These are phyloP conservation scores for Drosophila elegans DNA, from an alignment of 1,140 invertebrate species.

Conservation along the genomic window DNA sequence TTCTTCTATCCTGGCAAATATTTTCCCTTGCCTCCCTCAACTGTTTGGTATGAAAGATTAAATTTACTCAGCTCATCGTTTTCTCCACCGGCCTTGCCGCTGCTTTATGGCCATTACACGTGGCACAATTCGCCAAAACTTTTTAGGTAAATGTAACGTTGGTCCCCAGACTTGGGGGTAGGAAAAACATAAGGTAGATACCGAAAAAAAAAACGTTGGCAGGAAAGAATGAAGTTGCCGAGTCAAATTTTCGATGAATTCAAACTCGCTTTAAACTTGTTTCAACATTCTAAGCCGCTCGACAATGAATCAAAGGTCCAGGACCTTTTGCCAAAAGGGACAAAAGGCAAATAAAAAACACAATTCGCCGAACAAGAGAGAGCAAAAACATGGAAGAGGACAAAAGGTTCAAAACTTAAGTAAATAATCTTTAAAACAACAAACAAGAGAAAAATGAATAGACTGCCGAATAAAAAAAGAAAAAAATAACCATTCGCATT, in stretches of 20 bases:
- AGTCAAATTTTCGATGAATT: slow-evolving; percentile 25
- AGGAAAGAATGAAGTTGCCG: slow-evolving; percentile 1
- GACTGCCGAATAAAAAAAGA: background rate
- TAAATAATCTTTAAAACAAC: slow-evolving; percentile 36
- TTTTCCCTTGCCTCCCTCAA: slow-evolving; percentile 11
- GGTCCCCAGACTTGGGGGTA: background rate
- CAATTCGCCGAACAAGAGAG: slow-evolving; percentile 22
- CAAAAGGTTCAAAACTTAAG: slow-evolving; percentile 16
- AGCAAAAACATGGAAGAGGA: slow-evolving; percentile 1
- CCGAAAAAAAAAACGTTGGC: background rate
- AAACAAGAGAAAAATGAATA: slow-evolving; percentile 14
- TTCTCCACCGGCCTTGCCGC: slow-evolving; percentile 4
- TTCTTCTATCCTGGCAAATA: slow-evolving; percentile 30
- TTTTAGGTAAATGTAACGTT: slow-evolving; percentile 26
- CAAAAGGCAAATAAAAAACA: slow-evolving; percentile 12
- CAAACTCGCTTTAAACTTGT: slow-evolving; percentile 38
- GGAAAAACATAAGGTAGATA: slow-evolving; percentile 6
- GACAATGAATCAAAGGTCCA: slow-evolving; percentile 33
- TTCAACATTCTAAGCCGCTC: slow-evolving; percentile 48
- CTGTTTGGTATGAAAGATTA: slow-evolving; percentile 29
- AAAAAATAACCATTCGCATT: slow-evolving; percentile 33
- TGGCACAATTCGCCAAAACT: slow-evolving; percentile 32
- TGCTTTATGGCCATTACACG: slow-evolving; percentile 48
- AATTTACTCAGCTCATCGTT: slow-evolving; percentile 36
- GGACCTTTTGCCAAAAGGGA: slow-evolving; percentile 23